Conservation (phyloP, 2,113 vertebrate species). For the Coregonus clupeaformis region DNA sequence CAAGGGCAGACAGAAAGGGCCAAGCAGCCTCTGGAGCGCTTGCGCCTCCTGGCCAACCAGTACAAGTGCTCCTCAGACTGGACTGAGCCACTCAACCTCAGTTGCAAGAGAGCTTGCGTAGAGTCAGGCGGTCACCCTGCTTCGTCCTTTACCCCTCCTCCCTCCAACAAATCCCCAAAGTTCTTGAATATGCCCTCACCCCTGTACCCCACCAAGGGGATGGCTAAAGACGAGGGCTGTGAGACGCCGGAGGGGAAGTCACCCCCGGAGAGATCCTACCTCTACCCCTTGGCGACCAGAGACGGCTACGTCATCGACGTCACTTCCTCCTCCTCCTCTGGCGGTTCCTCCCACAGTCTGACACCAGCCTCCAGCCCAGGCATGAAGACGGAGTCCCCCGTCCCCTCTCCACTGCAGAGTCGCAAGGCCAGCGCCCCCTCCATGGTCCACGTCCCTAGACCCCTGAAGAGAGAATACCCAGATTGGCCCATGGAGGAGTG, state of each 20-base stretch:
- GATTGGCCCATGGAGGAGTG: neutral
- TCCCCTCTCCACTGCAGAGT: neutral
- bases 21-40: constrained; percentile 51
- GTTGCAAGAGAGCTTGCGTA: constrained; percentile 37
- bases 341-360: constrained; percentile 16
- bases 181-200: constrained; percentile 71
- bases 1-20: constrained; percentile 11
- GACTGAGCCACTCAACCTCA: constrained; percentile 72
- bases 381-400: neutral
- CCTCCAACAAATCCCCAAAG: constrained; percentile 64
- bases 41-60: constrained; percentile 65
- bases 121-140: constrained; percentile 28
- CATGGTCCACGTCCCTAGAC: neutral
- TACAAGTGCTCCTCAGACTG: constrained; percentile 64
- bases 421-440: neutral
- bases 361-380: neutral
- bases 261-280: neutral
- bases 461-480: constrained; percentile 27
- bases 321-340: neutral
- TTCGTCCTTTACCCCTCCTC: constrained; percentile 65
- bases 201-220: constrained; percentile 54
- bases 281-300: neutral
- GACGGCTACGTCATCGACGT: constrained; percentile 28
- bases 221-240: constrained; percentile 18
- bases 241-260: constrained; percentile 35